Base-by-base conservation (phyloP, 2,113 vertebrate species). In the Pitta sordida region DNA sequence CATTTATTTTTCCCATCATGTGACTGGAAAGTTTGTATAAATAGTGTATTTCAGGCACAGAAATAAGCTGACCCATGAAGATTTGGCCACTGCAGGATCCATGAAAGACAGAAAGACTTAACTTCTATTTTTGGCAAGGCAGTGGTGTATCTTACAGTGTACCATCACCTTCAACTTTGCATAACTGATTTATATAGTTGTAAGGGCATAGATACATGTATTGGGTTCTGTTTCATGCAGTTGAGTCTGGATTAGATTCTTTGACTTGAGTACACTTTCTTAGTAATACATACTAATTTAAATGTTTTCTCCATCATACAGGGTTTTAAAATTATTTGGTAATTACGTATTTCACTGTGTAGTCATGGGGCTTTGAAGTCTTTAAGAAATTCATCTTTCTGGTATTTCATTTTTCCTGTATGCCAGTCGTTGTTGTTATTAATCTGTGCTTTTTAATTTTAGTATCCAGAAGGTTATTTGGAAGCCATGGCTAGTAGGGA, bases 391-490 rank as follows among this genome's bases (percentile, higher is more conserved):
- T 26, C 56, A 15, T 60, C 10, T 15, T 83, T 62, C 30, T 81
- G 12, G 1, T 62, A 27, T 59, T 88, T 84, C 11, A 5, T 21
- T 75, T 67, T 80, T 59, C 7, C 6, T 90, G 5, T 62, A 29
- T 59, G 29, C 18, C 39, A 37, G 15, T 64, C 44, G 36, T 17
- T 67, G 75, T 84, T 88, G 39, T 26, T 93, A 64, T 78, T 77
- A 68, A 55, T 83, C 11, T 46, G 6, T 75, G 23, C 71, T 77
- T 91, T 95, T 52, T 64, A 69, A 52, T 92, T 88, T 94, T 97
- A 99, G 99, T 99, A 99, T 96, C 99, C 99, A 71, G 99, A 99
- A 92, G 99, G 99, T 90, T 99, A 99, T 97, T 96, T 98, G 96
- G 98, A 98, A 63, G 99, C 98, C 22, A 99, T 99, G 98, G 99